Evolutionary conservation across 2,888 invertebrate species (phyloP).

Genomic region (Hydroisotoma schaefferi): DNA sequence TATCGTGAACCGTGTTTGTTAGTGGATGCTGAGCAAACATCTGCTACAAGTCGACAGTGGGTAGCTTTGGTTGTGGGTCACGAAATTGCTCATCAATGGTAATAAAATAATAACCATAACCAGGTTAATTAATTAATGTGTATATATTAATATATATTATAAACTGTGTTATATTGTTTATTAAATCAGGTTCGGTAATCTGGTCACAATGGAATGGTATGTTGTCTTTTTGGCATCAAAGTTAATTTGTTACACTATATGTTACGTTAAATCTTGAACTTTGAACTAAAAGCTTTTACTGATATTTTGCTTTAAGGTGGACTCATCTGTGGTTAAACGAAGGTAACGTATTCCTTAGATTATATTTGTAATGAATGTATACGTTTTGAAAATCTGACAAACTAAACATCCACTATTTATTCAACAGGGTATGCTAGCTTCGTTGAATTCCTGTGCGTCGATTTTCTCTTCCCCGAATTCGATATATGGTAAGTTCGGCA

Average conservation of each 20-base stretch:
- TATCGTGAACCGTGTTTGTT: conserved; percentile 86
- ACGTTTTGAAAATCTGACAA: conserved; percentile 74
- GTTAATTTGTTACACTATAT: too few species aligned
- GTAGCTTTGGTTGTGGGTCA: conserved; percentile 81
- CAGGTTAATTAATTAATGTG: neutral
- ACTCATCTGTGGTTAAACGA: conserved; percentile 59
- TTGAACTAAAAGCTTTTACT: too few species aligned
- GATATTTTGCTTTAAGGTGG: conserved; percentile 12
- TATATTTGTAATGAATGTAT: too few species aligned
- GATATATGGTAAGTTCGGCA: conserved; percentile 82
- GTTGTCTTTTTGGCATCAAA: too few species aligned
- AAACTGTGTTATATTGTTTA: conserved; percentile 73
- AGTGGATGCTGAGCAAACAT: conserved; percentile 85
- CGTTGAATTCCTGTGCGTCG: conserved; percentile 90
- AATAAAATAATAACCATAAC: neutral
- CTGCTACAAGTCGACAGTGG: conserved; percentile 75
- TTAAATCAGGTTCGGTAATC: conserved; percentile 98
- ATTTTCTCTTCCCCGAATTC: conserved; percentile 88
- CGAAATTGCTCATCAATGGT: conserved; percentile 52
- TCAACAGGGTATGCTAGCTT: conserved; percentile 95
- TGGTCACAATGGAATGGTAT: conserved; percentile 96
- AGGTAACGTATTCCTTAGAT: too few species aligned
- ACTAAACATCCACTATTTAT: too few species aligned
- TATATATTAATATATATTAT: conserved; percentile 20
- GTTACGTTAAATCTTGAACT: too few species aligned